Conservation (phyloP, 2,113 vertebrate genomes). For the Sminthopsis crassicaudata region DNA sequence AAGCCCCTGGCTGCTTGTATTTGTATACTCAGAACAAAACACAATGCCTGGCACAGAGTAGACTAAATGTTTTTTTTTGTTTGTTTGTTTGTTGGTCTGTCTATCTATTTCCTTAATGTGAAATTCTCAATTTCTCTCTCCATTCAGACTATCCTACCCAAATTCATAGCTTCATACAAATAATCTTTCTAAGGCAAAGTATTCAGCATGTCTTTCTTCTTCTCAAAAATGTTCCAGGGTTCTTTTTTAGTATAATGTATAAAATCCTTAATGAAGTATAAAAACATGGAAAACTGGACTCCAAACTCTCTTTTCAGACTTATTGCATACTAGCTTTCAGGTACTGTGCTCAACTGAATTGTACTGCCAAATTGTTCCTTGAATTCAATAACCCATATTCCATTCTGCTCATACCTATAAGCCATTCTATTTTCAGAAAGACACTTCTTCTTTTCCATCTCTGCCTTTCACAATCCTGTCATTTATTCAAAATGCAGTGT, state of each 20-base stretch:
- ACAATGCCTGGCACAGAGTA: not conserved
- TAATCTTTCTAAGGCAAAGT: not conserved
- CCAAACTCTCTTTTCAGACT: not conserved
- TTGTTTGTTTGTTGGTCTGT: no score
- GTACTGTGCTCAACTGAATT: not conserved
- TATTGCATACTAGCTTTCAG: not conserved
- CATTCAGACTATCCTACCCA: not conserved
- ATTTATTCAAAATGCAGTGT: not conserved
- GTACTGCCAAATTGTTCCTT: not conserved
- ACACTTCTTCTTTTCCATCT: not conserved
- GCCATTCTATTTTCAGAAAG: not conserved
- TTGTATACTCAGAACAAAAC: not conserved
- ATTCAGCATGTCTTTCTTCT: not conserved
- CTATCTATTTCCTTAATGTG: not conserved
- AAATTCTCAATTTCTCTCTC: not conserved
- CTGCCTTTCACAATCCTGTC: not conserved
- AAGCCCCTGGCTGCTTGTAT: not conserved
- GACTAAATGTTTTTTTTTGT: not conserved
- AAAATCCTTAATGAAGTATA: not conserved
- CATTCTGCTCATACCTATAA: not conserved
- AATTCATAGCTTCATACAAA: not conserved
- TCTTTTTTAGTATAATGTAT: not conserved
- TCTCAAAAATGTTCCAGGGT: not conserved
- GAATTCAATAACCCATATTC: not conserved
- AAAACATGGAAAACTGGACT: not conserved